Base-by-base conservation (phyloP, 2,888 invertebrate genomes). In the Platycnemis pennipes region DNA sequence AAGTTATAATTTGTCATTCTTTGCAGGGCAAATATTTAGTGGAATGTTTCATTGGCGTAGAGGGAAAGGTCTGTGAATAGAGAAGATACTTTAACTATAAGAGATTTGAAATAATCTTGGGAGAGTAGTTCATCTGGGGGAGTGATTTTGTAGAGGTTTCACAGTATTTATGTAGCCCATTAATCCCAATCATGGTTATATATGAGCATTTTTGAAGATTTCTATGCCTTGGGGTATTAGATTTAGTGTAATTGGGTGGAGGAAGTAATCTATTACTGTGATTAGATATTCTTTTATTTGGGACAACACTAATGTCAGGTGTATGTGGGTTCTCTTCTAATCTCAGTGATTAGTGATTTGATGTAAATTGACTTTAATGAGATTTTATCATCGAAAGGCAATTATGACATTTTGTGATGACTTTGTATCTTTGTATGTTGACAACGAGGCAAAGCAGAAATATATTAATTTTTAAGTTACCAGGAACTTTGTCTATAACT, bases 201-300 rank as follows among this genome's bases (percentile, higher is more conserved):
- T n/a, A 22, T 63, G n/a, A 63, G 63, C 77, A 77, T 63, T 63
- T 63, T 56, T 42, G 26, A 42, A 91, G 44, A 63, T 91, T 56
- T 91, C 63, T 53, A 63, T 63, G 49, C 91, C 91, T 13, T 56
- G 91, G 91, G 87, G 63, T 44, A 91, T 44, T 45, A 91, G 91
- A 63, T 42, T 63, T 22, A 91, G 22, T 31, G 26, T 91, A 44
- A 44, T 42, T 19, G 31, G 91, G 91, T 91, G 44, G 42, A 63
- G 91, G 69, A 42, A 63, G 49, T 91, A 45, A 44, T 91, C 56
- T 91, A 44, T 63, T 44, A 37, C 91, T 91, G 91, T 91, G 91
- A 91, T 91, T 91, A 91, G 91, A 42, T 44, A 56, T 91, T 44
- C 69, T 91, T n/a, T 45, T 91, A 37, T 69, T 26, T 11, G 63